Conservation (phyloP, 2,797 vertebrate species). For the Hirundo rustica region DNA sequence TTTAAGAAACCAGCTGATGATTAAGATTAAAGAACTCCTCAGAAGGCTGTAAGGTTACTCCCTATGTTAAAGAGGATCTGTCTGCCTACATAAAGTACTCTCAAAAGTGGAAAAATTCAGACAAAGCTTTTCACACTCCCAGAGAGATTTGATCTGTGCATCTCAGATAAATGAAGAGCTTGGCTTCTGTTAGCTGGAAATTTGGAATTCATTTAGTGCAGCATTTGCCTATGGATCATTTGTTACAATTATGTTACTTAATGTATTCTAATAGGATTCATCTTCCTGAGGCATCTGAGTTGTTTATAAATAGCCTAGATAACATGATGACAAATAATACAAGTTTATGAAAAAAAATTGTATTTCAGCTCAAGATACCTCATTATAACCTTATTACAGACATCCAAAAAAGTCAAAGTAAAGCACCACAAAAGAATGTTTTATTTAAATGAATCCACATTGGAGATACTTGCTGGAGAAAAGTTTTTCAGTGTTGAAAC, state of each 20-base stretch:
- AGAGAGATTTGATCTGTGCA: neutral
- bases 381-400: neutral
- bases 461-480: neutral
- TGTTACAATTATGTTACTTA: conserved; percentile 29
- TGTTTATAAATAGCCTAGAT: neutral
- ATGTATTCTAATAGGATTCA: conserved; percentile 2
- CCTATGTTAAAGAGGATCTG: neutral
- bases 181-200: neutral
- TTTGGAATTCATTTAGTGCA: neutral
- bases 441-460: neutral
- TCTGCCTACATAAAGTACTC: neutral
- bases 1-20: neutral
- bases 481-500: neutral
- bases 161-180: neutral
- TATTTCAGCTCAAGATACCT: neutral
- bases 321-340: neutral
- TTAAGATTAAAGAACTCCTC: neutral
- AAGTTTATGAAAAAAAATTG: neutral
- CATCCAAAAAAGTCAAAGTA: neutral
- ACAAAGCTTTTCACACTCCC: neutral
- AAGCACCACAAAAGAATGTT: neutral
- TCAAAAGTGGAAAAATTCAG: neutral
- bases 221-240: neutral
- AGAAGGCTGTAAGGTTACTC: neutral
- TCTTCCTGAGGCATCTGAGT: neutral